phyloP scores from a whole-genome alignment of 2,888 invertebrate species.

The Cosmia pyralina region DNA sequence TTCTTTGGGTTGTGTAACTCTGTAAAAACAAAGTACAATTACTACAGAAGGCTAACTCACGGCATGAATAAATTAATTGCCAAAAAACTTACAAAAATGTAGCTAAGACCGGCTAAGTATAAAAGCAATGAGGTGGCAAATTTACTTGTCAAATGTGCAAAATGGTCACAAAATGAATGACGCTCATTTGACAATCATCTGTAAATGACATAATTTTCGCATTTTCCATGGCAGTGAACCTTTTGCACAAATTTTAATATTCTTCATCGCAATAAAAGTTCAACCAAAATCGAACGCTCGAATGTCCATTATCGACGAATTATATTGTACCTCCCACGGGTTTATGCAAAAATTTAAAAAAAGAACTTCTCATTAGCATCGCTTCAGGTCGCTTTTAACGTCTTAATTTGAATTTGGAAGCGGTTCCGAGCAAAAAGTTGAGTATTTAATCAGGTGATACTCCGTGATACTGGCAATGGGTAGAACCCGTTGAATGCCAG shows the following conservation, averaged over 20 bases:
- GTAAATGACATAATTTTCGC: too few relatives aligned
- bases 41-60: slow-evolving; percentile 4
- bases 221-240: neutral
- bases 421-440: slow-evolving; percentile 65
- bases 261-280: slow-evolving; percentile 7
- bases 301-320: slow-evolving; percentile 68
- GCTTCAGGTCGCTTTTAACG: slow-evolving; percentile 80
- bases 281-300: slow-evolving; percentile 49
- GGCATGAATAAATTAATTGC: neutral
- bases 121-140: neutral
- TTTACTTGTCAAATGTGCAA: neutral
- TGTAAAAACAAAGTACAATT: neutral
- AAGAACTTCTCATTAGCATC: slow-evolving; percentile 81
- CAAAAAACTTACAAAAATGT: neutral
- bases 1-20: neutral
- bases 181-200: neutral
- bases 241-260: slow-evolving; percentile 17
- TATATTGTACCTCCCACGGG: slow-evolving; percentile 74
- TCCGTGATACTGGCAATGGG: slow-evolving; percentile 49
- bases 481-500: slow-evolving; percentile 53
- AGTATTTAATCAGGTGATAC: slow-evolving; percentile 62
- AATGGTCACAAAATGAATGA: neutral
- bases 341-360: slow-evolving; percentile 80
- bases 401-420: slow-evolving; percentile 84
- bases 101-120: neutral